These are phyloP conservation scores for Alexandromys fortis DNA, from an alignment of 2,113 vertebrate species.

Conservation along the genomic window DNA sequence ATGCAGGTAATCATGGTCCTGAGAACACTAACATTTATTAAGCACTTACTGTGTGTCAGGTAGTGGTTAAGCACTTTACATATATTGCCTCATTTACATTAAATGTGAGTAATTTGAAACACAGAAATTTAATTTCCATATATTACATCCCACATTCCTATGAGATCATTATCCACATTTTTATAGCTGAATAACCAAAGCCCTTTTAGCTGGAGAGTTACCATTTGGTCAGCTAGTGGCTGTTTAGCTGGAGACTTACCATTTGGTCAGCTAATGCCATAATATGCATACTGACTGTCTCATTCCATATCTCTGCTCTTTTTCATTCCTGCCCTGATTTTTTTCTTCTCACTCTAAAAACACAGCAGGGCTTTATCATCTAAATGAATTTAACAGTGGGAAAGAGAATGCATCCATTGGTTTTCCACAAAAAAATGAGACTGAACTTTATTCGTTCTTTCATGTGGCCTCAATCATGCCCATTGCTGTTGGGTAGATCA, in stretches of 20 bases:
- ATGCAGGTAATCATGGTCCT: conserved; percentile 13
- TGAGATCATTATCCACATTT: conserved; percentile 58
- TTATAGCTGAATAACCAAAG: conserved; percentile 35
- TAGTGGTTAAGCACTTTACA: conserved; percentile 58
- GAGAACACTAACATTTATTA: conserved; percentile 56
- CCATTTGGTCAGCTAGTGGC: not conserved
- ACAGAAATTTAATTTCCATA: conserved; percentile 71
- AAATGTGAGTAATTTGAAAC: conserved; percentile 71
- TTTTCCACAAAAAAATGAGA: conserved; percentile 2
- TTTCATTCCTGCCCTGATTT: not conserved
- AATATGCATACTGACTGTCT: rapidly evolving
- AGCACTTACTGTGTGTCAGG: conserved; percentile 63
- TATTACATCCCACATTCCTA: conserved; percentile 30
- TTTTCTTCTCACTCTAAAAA: not conserved
- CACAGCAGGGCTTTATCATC: not conserved
- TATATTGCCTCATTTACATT: conserved; percentile 68
- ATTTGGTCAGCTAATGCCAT: not conserved
- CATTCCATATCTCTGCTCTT: not conserved
- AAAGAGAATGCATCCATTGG: not conserved
- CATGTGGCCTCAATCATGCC: not conserved
- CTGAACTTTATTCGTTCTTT: not conserved
- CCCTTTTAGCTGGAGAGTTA: conserved; percentile 19
- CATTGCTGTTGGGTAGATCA: not conserved
- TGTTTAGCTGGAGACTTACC: not conserved
- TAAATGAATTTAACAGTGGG: not conserved